Conservation (phyloP, 2,888 invertebrate species). For the Ferdinandea cuprea region DNA sequence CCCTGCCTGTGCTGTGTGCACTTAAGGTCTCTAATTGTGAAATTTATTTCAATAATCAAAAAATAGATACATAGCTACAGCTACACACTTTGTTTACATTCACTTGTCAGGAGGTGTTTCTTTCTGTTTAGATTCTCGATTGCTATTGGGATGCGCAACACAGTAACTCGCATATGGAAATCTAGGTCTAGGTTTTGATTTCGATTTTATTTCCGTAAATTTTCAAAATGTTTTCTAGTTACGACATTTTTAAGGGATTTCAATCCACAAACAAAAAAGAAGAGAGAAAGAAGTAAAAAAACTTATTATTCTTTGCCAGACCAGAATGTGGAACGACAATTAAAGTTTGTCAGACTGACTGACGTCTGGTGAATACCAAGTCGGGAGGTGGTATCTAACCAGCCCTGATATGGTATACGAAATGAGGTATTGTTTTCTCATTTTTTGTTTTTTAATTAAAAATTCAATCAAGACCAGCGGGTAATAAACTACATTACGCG, state of each 20-base stretch:
- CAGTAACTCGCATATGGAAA: no score
- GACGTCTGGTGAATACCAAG: constrained; percentile 51
- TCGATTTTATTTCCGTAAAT: constrained; percentile 11
- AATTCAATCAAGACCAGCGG: no score
- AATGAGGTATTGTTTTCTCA: no score
- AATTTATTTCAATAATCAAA: constrained; percentile 50
- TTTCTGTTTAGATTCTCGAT: constrained; percentile 1
- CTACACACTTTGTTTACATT: constrained; percentile 52
- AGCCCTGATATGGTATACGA: no score
- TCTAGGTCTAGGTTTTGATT: constrained; percentile 57
- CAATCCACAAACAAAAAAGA: constrained; percentile 13
- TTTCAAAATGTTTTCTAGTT: constrained; percentile 15
- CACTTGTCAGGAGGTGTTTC: constrained; percentile 44
- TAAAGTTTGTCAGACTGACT: constrained; percentile 36
- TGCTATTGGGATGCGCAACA: background rate
- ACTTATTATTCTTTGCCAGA: constrained; percentile 23
- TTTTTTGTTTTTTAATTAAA: no score
- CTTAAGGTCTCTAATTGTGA: constrained; percentile 48
- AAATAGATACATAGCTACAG: constrained; percentile 27
- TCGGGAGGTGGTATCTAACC: background rate
- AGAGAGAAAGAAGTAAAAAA: background rate
- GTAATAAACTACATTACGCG: no score
- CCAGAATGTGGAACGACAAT: constrained; percentile 53
- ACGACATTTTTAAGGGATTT: constrained; percentile 6
- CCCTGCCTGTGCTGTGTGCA: constrained; percentile 31